Evolutionary conservation across 2,113 vertebrate genomes (phyloP).

Genomic region (Brachirus orientalis): DNA sequence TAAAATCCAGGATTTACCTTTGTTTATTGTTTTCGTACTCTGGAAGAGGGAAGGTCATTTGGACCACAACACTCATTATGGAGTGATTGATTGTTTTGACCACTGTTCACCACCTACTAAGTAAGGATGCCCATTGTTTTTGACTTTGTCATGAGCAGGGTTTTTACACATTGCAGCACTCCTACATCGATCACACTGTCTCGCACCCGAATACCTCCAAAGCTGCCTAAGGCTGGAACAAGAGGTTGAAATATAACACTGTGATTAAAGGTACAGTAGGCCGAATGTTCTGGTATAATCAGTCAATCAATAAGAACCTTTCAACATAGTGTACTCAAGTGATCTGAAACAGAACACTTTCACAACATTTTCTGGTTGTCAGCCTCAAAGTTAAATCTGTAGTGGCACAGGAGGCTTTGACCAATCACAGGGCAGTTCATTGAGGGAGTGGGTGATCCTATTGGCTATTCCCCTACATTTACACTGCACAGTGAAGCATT

Average conservation of each 20-base stretch:
- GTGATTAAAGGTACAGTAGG: neutral
- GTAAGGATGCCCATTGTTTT: constrained; percentile 1
- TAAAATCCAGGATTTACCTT: constrained; percentile 35
- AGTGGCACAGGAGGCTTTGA: no score
- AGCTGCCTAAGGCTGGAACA: neutral
- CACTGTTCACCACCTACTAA: neutral
- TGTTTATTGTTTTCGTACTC: constrained; percentile 14
- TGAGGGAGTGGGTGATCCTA: no score
- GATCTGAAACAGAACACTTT: no score
- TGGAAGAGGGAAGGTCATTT: constrained; percentile 39
- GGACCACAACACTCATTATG: neutral
- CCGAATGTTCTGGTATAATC: neutral
- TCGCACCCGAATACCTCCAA: constrained; percentile 8
- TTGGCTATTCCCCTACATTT: no score
- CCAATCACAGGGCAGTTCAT: no score
- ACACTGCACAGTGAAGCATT: no score
- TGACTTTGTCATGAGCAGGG: neutral
- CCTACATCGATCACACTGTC: neutral
- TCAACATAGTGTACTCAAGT: no score
- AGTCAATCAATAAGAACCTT: no score
- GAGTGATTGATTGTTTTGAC: neutral
- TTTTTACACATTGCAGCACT: neutral
- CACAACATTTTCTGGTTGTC: no score
- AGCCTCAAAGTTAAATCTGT: no score
- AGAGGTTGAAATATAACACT: constrained; percentile 3